Evolutionary conservation across 2,113 vertebrate species (phyloP).

Genomic region (Otus sunia): DNA sequence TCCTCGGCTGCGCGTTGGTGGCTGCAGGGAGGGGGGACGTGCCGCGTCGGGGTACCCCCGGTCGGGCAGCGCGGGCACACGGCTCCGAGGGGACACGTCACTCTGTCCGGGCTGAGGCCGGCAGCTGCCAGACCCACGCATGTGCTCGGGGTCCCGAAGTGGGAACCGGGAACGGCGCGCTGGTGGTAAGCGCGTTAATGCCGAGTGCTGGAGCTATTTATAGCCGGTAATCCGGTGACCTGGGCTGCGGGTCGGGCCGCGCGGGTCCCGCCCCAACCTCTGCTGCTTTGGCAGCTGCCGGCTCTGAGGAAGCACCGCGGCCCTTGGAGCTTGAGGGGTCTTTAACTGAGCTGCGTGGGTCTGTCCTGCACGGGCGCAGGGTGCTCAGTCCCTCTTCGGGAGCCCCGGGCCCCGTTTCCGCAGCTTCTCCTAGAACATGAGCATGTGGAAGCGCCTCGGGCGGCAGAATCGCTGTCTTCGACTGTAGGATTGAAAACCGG

Average conservation of each 20-base stretch:
- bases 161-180: background rate
- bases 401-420: fast-evolving
- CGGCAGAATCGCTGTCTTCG: background rate
- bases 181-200: background rate
- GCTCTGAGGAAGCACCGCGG: background rate
- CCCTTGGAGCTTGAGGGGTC: fast-evolving
- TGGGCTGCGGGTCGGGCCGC: background rate
- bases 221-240: constrained; percentile 42
- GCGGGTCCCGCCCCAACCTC: background rate
- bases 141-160: background rate
- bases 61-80: too few species aligned
- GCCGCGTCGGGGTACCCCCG: too few species aligned
- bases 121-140: background rate
- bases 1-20: background rate
- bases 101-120: background rate
- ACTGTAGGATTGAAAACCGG: background rate
- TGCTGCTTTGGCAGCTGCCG: background rate
- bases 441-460: fast-evolving
- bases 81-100: too few species aligned
- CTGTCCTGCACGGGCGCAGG: background rate
- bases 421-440: background rate
- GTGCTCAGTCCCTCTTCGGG: background rate
- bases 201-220: background rate
- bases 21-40: background rate
- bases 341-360: fast-evolving